Base-by-base conservation (phyloP, 2,888 invertebrate species). In the Agapetus fuscipes region DNA sequence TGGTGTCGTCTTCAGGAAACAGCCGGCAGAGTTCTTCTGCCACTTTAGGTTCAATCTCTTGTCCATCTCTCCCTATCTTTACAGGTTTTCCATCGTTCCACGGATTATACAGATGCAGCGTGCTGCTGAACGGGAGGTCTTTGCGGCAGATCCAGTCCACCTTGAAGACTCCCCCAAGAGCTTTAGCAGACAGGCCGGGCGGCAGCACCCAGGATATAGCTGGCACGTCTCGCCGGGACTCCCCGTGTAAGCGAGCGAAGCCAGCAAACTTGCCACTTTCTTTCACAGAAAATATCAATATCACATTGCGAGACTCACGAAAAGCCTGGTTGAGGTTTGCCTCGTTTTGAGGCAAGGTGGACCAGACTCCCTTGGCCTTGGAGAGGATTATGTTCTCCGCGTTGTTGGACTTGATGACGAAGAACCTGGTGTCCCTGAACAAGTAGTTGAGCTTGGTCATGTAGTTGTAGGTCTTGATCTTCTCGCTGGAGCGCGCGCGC, bases 51-150 rank as follows among this genome's bases (percentile, higher is more conserved):
- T 96, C 96, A 51, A 97, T 91, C 74, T 96, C 96, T 74, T 96
- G 86, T 0, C 97, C 97, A 70, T 97, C 97, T 47, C 97, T 76
- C n/a, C 95, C 97, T 54, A 97, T 96, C 73, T 97, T 97, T 0
- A 97, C 96, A 40, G 95, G 94, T 64, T 95, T 95, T 30, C 93
- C 90, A 59, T 96, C 95, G 70, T 97, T 97, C 94, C 95, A 97
- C 3, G 91, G 85, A 67, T 97, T 97, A 57, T 90, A 91, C 44
- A 97, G 68, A 61, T 96, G 94, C 52, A 86, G 76, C 2, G 94
- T 94, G 55, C 84, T 85, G 51, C 83, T 84, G 55, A 97, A 97
- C 2, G 93, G 83, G 46, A 97, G 68, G 59, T 96, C 96, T 55
- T 90, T 88, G 54, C 93, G 80, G 58, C 91, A 93, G 51, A 97